Evolutionary conservation across 1,140 invertebrate genomes (phyloP).

Genomic region (Periplaneta americana): DNA sequence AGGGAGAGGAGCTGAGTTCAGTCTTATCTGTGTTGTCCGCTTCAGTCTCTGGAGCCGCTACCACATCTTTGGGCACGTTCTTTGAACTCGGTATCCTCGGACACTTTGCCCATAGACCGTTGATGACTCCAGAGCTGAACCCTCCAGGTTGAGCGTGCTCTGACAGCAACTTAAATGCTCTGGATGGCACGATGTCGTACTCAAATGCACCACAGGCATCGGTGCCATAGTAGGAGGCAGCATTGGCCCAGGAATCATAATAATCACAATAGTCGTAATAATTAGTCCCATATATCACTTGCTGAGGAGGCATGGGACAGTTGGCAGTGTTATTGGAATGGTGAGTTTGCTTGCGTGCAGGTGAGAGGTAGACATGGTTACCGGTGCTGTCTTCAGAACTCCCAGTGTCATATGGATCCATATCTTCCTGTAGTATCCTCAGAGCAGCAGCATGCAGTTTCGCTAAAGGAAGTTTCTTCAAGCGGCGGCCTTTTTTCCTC

Average conservation of each 20-base stretch:
- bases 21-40: slow-evolving; percentile 1
- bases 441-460: slow-evolving; percentile 49
- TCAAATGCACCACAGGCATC: slow-evolving; percentile 17
- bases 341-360: slow-evolving; percentile 13
- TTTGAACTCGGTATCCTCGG: slow-evolving; percentile 23
- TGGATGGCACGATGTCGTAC: slow-evolving; percentile 45
- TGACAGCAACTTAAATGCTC: slow-evolving; percentile 42
- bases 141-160: slow-evolving; percentile 26
- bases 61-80: neutral
- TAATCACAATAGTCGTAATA: slow-evolving; percentile 48
- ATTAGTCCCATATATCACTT: slow-evolving; percentile 34
- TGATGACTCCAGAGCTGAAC: slow-evolving; percentile 22
- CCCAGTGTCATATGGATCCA: slow-evolving; percentile 36
- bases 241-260: slow-evolving; percentile 51
- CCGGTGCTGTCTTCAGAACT: slow-evolving; percentile 24
- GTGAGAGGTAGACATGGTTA: neutral
- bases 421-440: slow-evolving; percentile 44
- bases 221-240: slow-evolving; percentile 26
- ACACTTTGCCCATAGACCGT: slow-evolving; percentile 26
- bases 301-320: slow-evolving; percentile 31
- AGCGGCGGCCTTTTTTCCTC: slow-evolving; percentile 43
- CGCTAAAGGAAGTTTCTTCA: slow-evolving; percentile 47
- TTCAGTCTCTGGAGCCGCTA: neutral
- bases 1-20: neutral
- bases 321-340: slow-evolving; percentile 23